Base-by-base conservation (phyloP, 2,888 invertebrate species). In the Marronus borbonicus region DNA sequence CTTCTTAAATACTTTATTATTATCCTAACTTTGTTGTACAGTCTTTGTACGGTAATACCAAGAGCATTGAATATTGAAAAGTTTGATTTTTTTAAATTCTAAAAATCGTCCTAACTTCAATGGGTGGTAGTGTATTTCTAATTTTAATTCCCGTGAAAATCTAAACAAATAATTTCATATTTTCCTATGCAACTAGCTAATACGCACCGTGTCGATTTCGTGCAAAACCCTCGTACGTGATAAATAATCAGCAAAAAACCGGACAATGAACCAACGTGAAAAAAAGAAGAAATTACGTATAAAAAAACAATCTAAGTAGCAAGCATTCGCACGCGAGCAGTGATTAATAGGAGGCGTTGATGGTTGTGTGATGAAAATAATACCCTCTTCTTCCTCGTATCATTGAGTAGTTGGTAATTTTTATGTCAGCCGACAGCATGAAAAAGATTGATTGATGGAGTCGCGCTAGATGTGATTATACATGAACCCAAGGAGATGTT, bases 381-480 rank as follows among this genome's bases (percentile, higher is more conserved):
- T 24, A 24, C 24, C 44, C 17, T 39, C 24, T 24, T 24, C 24
- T 24, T 24, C 24, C 10, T 17, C 44, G 49, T 10, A 49, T 49
- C 50, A 24, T 24, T 24, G 24, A 8, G 49, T 49, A 24, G 12
- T 44, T 28, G n/a, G 24, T 68, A 66, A 68, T 68, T 49, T 62
- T 68, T 68, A 12, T 68, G 68, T 50, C 65, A 39, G 7, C 3
- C 17, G 39, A 10, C n/a, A 49, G 68, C 3, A 5, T 24, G 24
- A 68, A 50, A 68, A 68, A 50, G 49, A 10, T 36, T 68, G 68
- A 50, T 50, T 50, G 68, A 68, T 68, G 68, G 49, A 5, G 7
- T 65, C 10, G n/a, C 55, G 7, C 55, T n/a, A 55, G 17, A 55
- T 55, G 20, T n/a, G 17, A 39, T 55, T 55, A 17, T 17, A 20